Conservation (phyloP, 2,797 vertebrate genomes). For the Gobio occitaniae region DNA sequence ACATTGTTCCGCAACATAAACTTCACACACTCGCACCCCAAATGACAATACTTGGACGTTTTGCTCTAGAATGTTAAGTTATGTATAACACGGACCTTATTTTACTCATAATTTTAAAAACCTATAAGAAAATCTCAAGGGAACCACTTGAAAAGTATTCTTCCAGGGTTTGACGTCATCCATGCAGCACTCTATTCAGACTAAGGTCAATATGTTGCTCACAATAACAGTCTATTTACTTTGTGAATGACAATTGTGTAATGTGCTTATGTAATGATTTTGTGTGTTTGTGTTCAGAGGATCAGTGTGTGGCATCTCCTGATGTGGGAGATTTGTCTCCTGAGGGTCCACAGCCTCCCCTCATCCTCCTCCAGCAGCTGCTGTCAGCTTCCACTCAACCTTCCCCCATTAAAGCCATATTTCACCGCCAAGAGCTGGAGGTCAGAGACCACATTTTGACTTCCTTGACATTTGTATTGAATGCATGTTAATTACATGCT, state of each 20-base stretch:
- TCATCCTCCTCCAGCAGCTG: conserved; percentile 95
- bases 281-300: conserved; percentile 77
- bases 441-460: conserved; percentile 69
- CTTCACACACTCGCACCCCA: not conserved
- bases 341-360: conserved; percentile 92
- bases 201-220: not conserved
- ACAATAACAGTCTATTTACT: not conserved
- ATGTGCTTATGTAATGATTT: not conserved
- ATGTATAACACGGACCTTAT: not conserved
- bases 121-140: not conserved
- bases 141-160: not conserved
- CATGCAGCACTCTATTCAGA: not conserved
- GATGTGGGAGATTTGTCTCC: conserved; percentile 94
- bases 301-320: conserved; percentile 85
- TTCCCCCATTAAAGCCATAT: conserved; percentile 97
- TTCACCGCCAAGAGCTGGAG: conserved; percentile 96
- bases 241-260: not conserved
- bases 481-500: not conserved
- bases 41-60: not conserved
- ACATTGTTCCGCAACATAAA: not conserved
- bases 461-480: not conserved
- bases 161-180: not conserved
- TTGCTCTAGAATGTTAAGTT: not conserved
- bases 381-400: conserved; percentile 94
- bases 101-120: not conserved